These are phyloP conservation scores for Pogonocherus hispidulus DNA, from an alignment of 2,888 invertebrate genomes.

Conservation along the genomic window DNA sequence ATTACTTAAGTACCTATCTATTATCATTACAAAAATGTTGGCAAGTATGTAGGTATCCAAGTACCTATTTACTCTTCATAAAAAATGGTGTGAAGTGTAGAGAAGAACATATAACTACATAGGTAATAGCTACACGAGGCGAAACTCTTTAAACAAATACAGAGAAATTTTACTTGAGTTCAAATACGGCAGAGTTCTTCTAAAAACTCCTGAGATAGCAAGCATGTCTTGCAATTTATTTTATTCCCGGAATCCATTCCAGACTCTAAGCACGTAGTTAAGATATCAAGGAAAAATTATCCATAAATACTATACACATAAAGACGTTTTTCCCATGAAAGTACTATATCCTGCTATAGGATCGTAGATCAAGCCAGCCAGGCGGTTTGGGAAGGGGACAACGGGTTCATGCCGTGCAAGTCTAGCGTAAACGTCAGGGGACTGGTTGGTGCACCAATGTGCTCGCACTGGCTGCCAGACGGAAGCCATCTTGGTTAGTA, in stretches of 20 bases:
- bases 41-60: background rate
- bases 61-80: background rate
- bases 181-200: constrained; percentile 49
- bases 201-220: constrained; percentile 61
- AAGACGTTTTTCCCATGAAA: constrained; percentile 46
- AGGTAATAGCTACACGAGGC: too few relatives aligned
- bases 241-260: constrained; percentile 68
- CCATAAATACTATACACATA: constrained; percentile 35
- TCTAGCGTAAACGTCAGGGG: constrained; percentile 60
- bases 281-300: constrained; percentile 33
- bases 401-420: constrained; percentile 56
- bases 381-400: constrained; percentile 46
- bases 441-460: constrained; percentile 63
- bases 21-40: too few relatives aligned
- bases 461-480: constrained; percentile 60
- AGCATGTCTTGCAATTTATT: constrained; percentile 67
- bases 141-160: too few relatives aligned
- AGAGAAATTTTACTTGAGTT: too few relatives aligned
- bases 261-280: constrained; percentile 65
- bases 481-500: constrained; percentile 66
- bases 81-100: too few relatives aligned
- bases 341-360: constrained; percentile 55
- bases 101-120: too few relatives aligned
- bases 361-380: constrained; percentile 62
- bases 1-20: too few relatives aligned